Evolutionary conservation across 2,113 vertebrate genomes (phyloP), one percentile per base, ranked within the genome.

Genomic region (Tautogolabrus adspersus): DNA sequence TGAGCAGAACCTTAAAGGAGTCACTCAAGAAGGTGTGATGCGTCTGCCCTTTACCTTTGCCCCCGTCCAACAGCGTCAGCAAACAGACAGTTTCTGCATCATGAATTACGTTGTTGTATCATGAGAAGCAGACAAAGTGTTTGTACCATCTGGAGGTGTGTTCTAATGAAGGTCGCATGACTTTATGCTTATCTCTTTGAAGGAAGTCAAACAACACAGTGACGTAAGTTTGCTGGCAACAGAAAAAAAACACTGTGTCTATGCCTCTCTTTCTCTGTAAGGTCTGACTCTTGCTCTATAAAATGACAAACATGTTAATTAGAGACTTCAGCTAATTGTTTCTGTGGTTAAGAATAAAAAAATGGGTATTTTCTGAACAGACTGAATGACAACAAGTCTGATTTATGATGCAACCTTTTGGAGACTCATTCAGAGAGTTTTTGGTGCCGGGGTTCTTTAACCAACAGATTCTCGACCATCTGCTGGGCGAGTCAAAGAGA

Each of bases 401-500:
- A 12, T 42, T 47, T 34, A 61, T 2, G 10, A 23, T 38, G 52
- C 18, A 37, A 21, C 49, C 22, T 37, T 1, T 40, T 1, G 15
- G 26, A 19, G 56, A 21, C n/a, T 34, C 46, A 56, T 38, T 37
- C 1, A n/a, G n/a, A 22, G 68, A 60, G n/a, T 42, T 64, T 37
- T 26, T 70, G 21, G 3, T 37, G 22, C 56, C 0, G 1, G 46
- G n/a, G 22, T 30, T 74, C 9, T 22, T 34, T 40, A 42, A 5
- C 37, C 46, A 10, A n/a, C 56, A 49, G 46, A 57, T 58, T 19
- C 18, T 38, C 40, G 1, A 55, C 59, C 75, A 75, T 75, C 70
- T 71, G 81, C 65, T 66, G 52, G 19, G 3, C 15, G 26, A 38
- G 38, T 16, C 37, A 40, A 22, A 52, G 7, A 52, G 7, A n/a